phyloP scores from a whole-genome alignment of 2,113 vertebrate species.

The Acrocephalus kingi region DNA sequence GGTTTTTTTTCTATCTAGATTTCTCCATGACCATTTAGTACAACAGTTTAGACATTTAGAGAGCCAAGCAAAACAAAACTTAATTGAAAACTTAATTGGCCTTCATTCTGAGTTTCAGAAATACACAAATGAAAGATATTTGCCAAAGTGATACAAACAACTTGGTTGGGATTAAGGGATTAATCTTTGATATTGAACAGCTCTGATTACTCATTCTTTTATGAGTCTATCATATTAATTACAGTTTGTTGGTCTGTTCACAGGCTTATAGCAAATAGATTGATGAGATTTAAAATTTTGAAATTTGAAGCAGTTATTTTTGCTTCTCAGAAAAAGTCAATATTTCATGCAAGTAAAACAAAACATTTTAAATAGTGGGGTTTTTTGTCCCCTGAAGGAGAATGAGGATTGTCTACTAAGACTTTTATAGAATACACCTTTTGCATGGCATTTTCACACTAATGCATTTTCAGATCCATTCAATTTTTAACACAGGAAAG shows the following conservation, averaged over 20 bases:
- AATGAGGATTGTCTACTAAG: neutral
- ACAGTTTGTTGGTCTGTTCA: neutral
- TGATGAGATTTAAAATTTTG: neutral
- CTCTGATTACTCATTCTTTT: conserved; percentile 7
- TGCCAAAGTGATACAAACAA: neutral
- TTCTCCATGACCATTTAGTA: neutral
- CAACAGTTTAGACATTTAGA: neutral
- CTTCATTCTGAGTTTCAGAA: neutral
- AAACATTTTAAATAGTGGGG: conserved; percentile 46
- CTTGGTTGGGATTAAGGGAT: neutral
- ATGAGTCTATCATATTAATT: neutral
- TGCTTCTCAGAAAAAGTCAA: neutral
- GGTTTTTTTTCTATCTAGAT: neutral
- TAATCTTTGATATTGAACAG: neutral
- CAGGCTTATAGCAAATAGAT: neutral
- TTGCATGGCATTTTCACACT: conserved; percentile 66
- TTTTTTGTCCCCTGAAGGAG: conserved; percentile 52
- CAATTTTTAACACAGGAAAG: conserved; percentile 65
- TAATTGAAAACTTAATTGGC: neutral
- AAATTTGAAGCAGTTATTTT: neutral
- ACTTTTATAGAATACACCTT: conserved; percentile 49
- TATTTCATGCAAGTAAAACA: conserved; percentile 7
- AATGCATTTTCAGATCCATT: conserved; percentile 63
- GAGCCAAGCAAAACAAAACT: neutral
- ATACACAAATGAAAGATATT: neutral